Evolutionary conservation across 2,797 vertebrate species (phyloP).

Genomic region (Microchirus variegatus): DNA sequence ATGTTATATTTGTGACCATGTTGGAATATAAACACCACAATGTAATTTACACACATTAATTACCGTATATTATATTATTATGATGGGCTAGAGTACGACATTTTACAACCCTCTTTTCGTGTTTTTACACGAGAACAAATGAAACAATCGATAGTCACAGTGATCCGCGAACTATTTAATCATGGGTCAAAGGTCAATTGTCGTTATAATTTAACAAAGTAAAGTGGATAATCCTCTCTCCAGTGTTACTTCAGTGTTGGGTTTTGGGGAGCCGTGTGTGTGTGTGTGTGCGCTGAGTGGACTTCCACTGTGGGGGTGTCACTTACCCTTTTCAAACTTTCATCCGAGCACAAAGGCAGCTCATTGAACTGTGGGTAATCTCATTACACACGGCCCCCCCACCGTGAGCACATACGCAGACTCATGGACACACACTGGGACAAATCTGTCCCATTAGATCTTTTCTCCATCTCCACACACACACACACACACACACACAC

Average conservation of each 20-base stretch:
- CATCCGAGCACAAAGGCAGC: constrained; percentile 63
- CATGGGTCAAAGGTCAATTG: constrained; percentile 8
- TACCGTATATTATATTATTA: no score
- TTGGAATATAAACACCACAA: no score
- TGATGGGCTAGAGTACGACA: no score
- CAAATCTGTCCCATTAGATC: constrained; percentile 49
- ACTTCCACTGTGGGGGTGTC: constrained; percentile 62
- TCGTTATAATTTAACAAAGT: constrained; percentile 14
- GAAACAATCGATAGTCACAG: no score
- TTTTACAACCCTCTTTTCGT: no score
- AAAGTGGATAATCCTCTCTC: constrained; percentile 10
- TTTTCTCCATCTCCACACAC: constrained; percentile 4
- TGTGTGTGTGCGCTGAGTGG: constrained; percentile 18
- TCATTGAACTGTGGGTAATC: constrained; percentile 65
- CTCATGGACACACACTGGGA: constrained; percentile 34
- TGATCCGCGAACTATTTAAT: background rate
- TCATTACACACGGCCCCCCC: constrained; percentile 60
- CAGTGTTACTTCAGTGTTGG: constrained; percentile 7
- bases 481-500: constrained; percentile 6
- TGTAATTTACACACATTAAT: no score
- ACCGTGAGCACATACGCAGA: constrained; percentile 27
- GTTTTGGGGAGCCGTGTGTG: constrained; percentile 14
- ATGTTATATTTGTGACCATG: no score
- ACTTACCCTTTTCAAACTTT: constrained; percentile 66
- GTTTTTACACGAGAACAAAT: no score